phyloP scores from a whole-genome alignment of 2,113 vertebrate genomes.

The Strix uralensis region DNA sequence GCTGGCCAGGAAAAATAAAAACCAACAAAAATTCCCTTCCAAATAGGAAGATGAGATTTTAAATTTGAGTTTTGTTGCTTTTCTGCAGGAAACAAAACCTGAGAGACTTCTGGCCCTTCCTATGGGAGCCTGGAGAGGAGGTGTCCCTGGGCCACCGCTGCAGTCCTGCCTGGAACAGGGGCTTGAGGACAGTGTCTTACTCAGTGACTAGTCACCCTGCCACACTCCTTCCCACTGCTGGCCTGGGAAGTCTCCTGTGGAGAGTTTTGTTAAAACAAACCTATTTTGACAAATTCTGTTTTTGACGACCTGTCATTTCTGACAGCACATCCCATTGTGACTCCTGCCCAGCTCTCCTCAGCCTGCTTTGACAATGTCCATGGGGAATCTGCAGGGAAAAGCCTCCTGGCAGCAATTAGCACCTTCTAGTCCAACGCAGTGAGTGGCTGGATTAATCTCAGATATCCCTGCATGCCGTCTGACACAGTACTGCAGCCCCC shows the following conservation, averaged over 20 bases:
- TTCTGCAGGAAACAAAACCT: neutral
- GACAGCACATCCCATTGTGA: neutral
- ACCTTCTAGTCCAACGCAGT: neutral
- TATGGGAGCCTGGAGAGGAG: neutral
- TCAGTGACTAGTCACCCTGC: neutral
- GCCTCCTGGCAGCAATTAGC: neutral
- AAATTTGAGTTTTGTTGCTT: neutral
- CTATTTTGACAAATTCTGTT: neutral
- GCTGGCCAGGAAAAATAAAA: neutral
- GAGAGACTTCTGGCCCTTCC: neutral
- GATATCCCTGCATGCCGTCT: rapidly evolving
- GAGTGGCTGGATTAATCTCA: neutral
- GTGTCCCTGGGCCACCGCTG: neutral
- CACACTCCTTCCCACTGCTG: neutral
- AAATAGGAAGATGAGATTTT: neutral
- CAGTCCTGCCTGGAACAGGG: neutral
- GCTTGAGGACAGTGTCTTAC: neutral
- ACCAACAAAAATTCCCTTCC: neutral
- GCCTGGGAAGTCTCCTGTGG: neutral
- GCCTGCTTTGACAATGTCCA: neutral
- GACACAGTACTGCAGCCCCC: neutral
- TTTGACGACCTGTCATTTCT: neutral
- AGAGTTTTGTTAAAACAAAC: neutral
- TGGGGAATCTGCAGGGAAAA: neutral
- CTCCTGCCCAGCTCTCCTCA: neutral